A percentile compares a stretch with the other conserved stretches of the same genome.
Evolutionary conservation across 2,888 invertebrate genomes (phyloP).

Genomic region (Cheiracanthium punctorium): DNA sequence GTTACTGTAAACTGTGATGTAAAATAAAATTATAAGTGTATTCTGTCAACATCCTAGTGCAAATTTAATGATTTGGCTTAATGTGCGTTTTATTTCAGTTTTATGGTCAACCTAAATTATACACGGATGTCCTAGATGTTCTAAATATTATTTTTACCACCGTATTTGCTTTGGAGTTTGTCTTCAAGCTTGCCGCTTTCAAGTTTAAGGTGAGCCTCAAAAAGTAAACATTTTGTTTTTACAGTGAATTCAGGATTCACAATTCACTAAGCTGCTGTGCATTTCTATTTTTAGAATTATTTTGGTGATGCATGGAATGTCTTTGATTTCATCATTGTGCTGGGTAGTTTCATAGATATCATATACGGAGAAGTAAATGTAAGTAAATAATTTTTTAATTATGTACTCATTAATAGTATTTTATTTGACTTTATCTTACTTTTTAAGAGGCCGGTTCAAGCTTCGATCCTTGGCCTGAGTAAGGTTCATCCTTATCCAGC

Average conservation of each 20-base stretch:
- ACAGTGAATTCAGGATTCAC: background rate
- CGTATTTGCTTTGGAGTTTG: conserved; percentile 97
- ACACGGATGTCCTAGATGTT: conserved; percentile 90
- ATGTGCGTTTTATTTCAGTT: conserved; percentile 81
- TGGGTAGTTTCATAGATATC: conserved; percentile 97
- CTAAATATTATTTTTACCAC: conserved; percentile 99
- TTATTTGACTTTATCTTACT: too few species aligned
- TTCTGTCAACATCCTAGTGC: too few species aligned
- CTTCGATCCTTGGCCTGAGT: too few species aligned
- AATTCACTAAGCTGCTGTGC: background rate
- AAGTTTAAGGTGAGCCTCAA: conserved; percentile 87
- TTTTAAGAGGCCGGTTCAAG: too few species aligned
- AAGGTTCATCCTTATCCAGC: too few species aligned
- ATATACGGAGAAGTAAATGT: conserved; percentile 97
- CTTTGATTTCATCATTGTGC: conserved; percentile 96
- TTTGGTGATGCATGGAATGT: conserved; percentile 99
- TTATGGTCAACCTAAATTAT: conserved; percentile 88
- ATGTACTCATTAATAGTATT: too few species aligned
- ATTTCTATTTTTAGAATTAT: conserved; percentile 86
- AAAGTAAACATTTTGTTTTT: background rate
- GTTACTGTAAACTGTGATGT: too few species aligned
- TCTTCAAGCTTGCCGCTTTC: conserved; percentile 98
- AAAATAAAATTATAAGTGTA: too few species aligned
- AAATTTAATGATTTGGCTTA: too few species aligned
- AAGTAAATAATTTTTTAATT: conserved; percentile 79